phyloP scores from a whole-genome alignment of 2,888 invertebrate genomes.

The Alentia gelatinosa region DNA sequence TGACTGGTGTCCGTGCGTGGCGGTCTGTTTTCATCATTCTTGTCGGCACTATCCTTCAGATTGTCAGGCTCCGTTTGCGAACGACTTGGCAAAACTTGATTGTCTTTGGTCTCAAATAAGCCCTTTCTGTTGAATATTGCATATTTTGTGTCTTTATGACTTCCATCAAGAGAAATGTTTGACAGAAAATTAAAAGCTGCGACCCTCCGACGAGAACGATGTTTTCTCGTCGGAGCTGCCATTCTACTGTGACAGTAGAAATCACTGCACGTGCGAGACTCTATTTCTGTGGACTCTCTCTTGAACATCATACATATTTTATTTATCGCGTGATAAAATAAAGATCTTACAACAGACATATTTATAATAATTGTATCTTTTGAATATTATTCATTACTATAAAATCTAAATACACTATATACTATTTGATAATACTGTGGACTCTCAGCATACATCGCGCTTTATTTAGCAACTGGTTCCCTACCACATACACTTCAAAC shows the following conservation, averaged over 20 bases:
- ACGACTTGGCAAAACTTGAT: not conserved
- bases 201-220: conserved; percentile 60
- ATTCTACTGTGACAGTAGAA: conserved; percentile 47
- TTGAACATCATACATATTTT: too few species aligned
- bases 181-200: conserved; percentile 65
- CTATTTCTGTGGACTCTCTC: too few species aligned
- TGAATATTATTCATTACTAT: too few species aligned
- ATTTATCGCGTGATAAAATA: too few species aligned
- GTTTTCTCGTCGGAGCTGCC: conserved; percentile 58
- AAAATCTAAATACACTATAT: too few species aligned
- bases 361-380: too few species aligned
- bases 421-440: too few species aligned
- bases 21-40: conserved; percentile 50
- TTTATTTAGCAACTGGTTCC: too few species aligned
- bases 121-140: conserved; percentile 57
- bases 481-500: too few species aligned
- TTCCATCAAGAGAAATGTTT: conserved; percentile 66
- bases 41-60: conserved; percentile 21
- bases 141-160: conserved; percentile 65
- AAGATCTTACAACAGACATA: too few species aligned
- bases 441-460: too few species aligned
- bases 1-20: conserved; percentile 20
- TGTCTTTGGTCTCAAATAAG: conserved; percentile 12
- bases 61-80: not conserved
- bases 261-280: not conserved